phyloP scores from a whole-genome alignment of 2,797 vertebrate genomes.

The Pitangus sulphuratus region DNA sequence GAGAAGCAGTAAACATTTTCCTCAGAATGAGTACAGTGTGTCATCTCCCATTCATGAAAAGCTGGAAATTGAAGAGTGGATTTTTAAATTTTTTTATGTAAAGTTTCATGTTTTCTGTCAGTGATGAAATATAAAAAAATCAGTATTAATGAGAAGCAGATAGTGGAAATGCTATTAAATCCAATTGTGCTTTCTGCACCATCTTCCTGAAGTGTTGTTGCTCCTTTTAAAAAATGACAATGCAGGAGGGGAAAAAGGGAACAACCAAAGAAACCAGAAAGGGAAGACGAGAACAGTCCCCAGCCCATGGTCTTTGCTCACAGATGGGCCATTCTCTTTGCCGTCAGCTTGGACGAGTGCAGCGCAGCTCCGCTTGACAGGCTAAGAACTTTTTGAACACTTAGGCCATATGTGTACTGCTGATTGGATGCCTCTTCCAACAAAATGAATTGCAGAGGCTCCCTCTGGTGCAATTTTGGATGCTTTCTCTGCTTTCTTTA shows the following conservation, averaged over 20 bases:
- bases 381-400: slow-evolving; percentile 20
- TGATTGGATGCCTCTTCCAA: background rate
- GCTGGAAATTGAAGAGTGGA: background rate
- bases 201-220: background rate
- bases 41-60: background rate
- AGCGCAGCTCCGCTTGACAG: background rate
- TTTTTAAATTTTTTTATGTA: background rate
- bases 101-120: background rate
- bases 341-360: background rate
- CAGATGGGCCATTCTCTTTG: slow-evolving; percentile 34
- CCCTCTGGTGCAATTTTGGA: slow-evolving; percentile 30
- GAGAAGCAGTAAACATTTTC: background rate
- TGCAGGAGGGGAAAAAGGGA: background rate
- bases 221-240: background rate
- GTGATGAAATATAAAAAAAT: slow-evolving; percentile 30
- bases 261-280: background rate
- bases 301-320: background rate
- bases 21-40: background rate
- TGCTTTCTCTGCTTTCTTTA: background rate
- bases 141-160: slow-evolving; percentile 50
- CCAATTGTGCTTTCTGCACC: background rate
- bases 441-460: slow-evolving; percentile 17
- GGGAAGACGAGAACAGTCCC: background rate
- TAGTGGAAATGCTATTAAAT: slow-evolving; percentile 24
- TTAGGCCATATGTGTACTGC: background rate